Conservation (phyloP, 2,888 invertebrate species). For the Lasioglossum figueresi region DNA sequence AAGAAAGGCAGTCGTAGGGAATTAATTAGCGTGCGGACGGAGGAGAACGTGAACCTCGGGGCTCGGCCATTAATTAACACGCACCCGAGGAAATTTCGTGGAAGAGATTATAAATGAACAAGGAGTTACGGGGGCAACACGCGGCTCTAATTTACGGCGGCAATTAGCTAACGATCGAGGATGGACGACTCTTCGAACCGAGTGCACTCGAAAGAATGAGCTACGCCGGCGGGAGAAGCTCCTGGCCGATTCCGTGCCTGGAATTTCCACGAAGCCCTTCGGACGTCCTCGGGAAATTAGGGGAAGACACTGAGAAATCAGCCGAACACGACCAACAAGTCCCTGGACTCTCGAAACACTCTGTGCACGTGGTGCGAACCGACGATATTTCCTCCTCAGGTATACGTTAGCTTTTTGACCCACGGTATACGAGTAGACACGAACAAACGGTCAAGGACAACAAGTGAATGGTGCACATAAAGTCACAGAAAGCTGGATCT, state of each 20-base stretch:
- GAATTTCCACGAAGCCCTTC: conserved; percentile 8
- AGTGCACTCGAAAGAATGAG: conserved; percentile 52
- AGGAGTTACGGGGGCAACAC: conserved; percentile 54
- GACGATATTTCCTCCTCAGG: neutral
- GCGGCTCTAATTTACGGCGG: conserved; percentile 62
- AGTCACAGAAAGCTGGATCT: neutral
- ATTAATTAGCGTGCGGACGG: conserved; percentile 59
- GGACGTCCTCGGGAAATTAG: neutral
- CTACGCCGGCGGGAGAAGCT: neutral
- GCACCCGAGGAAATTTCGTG: conserved; percentile 65
- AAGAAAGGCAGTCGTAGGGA: conserved; percentile 46
- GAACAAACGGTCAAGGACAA: neutral
- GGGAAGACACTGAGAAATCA: neutral
- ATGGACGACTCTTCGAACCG: conserved; percentile 51
- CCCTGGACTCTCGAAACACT: neutral
- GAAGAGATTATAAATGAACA: conserved; percentile 67
- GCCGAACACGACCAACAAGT: neutral
- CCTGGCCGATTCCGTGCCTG: neutral
- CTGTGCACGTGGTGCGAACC: neutral
- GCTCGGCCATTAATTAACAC: conserved; percentile 66
- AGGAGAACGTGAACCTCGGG: conserved; percentile 15
- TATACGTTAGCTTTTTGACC: neutral
- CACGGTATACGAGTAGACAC: neutral
- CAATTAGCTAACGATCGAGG: conserved; percentile 67
- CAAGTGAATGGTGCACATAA: neutral